Evolutionary conservation across 2,113 vertebrate genomes (phyloP), one percentile per base, ranked within the genome.

Genomic region (Sorex fumeus): DNA sequence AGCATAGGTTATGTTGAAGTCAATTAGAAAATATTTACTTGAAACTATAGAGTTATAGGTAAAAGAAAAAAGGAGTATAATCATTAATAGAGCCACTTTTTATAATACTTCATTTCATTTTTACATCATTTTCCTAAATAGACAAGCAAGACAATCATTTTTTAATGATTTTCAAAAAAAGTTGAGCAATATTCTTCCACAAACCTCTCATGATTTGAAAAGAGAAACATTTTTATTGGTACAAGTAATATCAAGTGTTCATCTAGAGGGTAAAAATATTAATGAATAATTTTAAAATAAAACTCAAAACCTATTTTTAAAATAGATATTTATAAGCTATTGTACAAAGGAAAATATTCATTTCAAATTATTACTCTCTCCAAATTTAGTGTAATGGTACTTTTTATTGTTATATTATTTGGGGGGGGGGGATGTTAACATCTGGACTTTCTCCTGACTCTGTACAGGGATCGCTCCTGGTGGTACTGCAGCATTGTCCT

Each of bases 231-330:
- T 78, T 90, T 86, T 57, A 77, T 30, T 36, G 32, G 30, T 53
- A 66, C 76, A 92, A 93, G 25, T 45, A 75, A 71, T 76, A 66
- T 43, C 75, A 90, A 84, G 50, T 66, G 67, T 53, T 9, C 60
- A 84, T 32, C 81, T 45, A 76, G n/a, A 50, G 11, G 57, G n/a
- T 60, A 43, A 77, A 94, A 77, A 85, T 21, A 21, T 34, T 78
- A 91, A 67, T 34, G 1, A 74, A 47, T 13, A 88, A 91, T 78
- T 83, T 93, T 11, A 70, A 93, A 91, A 93, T 80, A 91, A 95
- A 87, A 91, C 11, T 11, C 9, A 75, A 72, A 50, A 13, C 67
- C 36, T 84, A n/a, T 84, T 84, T 87, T 87, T 85, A 70, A 91
- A 90, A 91, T 53, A 91, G 64, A 30, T 19, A 78, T 84, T 91